Percentiles rank a stretch among this genome's conserved stretches.
Conservation (phyloP, 2,797 vertebrate species). For the Enteromius afrohamiltoni region DNA sequence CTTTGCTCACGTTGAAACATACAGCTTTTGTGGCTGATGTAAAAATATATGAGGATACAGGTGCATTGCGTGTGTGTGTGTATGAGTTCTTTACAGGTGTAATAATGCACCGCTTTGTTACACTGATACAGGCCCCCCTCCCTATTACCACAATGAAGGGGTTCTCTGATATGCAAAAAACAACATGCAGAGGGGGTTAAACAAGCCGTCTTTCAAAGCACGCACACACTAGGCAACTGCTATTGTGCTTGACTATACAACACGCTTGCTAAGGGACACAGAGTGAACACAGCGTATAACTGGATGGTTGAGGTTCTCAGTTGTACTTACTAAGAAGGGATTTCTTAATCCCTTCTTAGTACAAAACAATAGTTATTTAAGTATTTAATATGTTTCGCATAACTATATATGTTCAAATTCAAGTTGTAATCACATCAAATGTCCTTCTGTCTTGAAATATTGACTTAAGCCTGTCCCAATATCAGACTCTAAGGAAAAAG, state of each 20-base stretch:
- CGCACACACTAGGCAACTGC: constrained; percentile 1
- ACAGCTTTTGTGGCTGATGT: constrained; percentile 51
- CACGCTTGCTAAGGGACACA: background rate
- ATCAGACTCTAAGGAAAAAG: background rate
- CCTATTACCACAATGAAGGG: constrained; percentile 42
- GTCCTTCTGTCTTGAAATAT: background rate
- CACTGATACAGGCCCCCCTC: constrained; percentile 50
- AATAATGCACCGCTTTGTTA: constrained; percentile 49
- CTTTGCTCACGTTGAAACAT: constrained; percentile 37
- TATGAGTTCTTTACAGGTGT: constrained; percentile 51
- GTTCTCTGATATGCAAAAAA: constrained; percentile 45
- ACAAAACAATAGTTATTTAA: constrained; percentile 11
- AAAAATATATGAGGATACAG: constrained; percentile 54
- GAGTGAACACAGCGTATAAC: background rate
- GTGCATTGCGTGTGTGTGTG: constrained; percentile 42
- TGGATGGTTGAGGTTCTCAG: constrained; percentile 7
- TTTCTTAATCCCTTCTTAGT: no score
- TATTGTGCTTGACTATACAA: constrained; percentile 4
- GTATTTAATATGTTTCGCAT: background rate
- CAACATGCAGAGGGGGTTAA: constrained; percentile 28
- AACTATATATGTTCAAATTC: no score
- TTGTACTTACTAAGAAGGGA: constrained; percentile 55
- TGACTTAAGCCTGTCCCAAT: background rate
- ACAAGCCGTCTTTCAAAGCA: constrained; percentile 2
- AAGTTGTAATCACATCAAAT: background rate